Base-by-base conservation (phyloP, 2,797 vertebrate species). In the Myripristis jacobus region DNA sequence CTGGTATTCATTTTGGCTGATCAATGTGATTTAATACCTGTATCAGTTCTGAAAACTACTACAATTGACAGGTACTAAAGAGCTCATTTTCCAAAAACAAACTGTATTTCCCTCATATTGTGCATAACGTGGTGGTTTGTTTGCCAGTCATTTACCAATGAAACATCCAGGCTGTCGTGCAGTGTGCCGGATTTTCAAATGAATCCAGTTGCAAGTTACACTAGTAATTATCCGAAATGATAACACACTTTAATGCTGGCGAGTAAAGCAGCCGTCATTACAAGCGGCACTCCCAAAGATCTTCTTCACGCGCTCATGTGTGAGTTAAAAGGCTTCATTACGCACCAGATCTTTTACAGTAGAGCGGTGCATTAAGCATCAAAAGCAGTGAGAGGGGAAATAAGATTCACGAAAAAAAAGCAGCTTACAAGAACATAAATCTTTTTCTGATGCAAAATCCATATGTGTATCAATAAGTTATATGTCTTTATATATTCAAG, bases 331-430 rank as follows among this genome's bases (percentile, higher is more conserved):
- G 19, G 57, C 75, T 83, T 84, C 65, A 69, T 87, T 82, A 77
- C 68, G 69, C 75, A 43, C 48, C 44, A 56, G 66, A 77, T 31
- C 43, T 72, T 82, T 87, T 88, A 68, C 70, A 73, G 54, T 63
- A 52, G 58, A 82, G 46, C 54, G 69, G 78, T 80, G 64, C 63
- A 67, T 72, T 83, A 43, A 87, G 82, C 69, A 79, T 66, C 82
- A 43, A 75, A 79, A 75, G 51, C 72, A 68, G 66, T 2, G 25
- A 0, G 31, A 19, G 19, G 22, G 41, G 53, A 46, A 53, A 54
- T 58, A 47, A 82, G 78, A 3, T 83, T 74, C 18, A 73, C 16
- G 55, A 34, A 43, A 65, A 80, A 68, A 50, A 68, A 50, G 15
- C 48, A 47, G 61, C 69, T 61, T n/a, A 54, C 27, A 56, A 79